These are phyloP conservation scores for Ornithoptera priamus DNA, from an alignment of 2,888 invertebrate species.

Conservation along the genomic window DNA sequence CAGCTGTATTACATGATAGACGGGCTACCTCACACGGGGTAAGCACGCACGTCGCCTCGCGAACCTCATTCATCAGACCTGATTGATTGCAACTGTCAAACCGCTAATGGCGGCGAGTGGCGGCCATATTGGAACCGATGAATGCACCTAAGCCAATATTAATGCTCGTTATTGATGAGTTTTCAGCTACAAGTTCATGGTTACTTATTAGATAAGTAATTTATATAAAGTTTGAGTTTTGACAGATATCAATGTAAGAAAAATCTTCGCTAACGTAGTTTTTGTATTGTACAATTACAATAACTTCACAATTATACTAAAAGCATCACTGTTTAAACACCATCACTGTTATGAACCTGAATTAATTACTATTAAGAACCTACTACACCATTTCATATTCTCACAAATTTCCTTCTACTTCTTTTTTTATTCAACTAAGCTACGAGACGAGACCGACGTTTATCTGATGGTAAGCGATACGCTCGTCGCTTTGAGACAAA, in stretches of 20 bases:
- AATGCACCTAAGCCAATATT: slow-evolving; percentile 72
- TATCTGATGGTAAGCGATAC: no score
- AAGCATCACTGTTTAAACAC: no score
- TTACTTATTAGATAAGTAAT: slow-evolving; percentile 64
- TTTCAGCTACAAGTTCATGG: slow-evolving; percentile 62
- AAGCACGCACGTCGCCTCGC: slow-evolving; percentile 44
- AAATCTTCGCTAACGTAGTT: not conserved
- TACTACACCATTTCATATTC: no score
- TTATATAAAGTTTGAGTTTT: slow-evolving; percentile 40
- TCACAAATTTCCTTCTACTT: no score
- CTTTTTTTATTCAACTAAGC: no score
- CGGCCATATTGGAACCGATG: slow-evolving; percentile 64
- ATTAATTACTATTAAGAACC: no score
- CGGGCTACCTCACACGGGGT: slow-evolving; percentile 57
- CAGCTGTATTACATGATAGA: slow-evolving; percentile 22
- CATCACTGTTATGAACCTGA: no score
- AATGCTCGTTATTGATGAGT: slow-evolving; percentile 72
- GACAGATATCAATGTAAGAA: no score
- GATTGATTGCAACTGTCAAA: slow-evolving; percentile 80
- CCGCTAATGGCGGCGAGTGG: slow-evolving; percentile 73
- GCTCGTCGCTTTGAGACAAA: no score
- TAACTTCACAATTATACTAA: not conserved
- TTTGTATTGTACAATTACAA: not conserved
- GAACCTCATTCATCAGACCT: slow-evolving; percentile 73
- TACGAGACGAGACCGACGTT: no score